Evolutionary conservation across 2,113 vertebrate genomes (phyloP).

Genomic region (Caretta caretta): DNA sequence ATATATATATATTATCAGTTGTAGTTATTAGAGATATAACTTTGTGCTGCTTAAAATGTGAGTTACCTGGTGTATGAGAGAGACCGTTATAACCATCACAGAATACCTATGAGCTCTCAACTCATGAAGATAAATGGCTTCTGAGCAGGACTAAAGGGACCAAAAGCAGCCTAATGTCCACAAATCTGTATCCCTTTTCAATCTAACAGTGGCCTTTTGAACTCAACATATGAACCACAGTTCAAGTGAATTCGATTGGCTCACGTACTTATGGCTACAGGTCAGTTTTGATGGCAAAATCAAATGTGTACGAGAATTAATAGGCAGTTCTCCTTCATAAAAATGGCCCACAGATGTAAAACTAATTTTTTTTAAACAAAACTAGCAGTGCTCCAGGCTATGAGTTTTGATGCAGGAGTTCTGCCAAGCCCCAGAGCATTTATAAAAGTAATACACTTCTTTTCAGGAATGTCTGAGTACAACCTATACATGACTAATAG

Average conservation of each 20-base stretch:
- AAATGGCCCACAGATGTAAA: background rate
- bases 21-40: conserved; percentile 35
- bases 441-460: background rate
- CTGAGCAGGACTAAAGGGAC: background rate
- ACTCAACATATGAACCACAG: background rate
- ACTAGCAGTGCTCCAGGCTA: background rate
- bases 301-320: background rate
- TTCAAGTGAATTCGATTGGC: background rate
- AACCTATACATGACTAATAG: background rate
- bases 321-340: background rate
- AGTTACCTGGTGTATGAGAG: background rate
- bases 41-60: background rate
- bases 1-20: conserved; percentile 18
- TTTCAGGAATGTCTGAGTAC: background rate
- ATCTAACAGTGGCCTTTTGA: background rate
- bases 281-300: rapidly evolving
- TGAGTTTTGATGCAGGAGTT: background rate
- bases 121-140: background rate
- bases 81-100: background rate
- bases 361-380: background rate
- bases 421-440: background rate
- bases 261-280: background rate
- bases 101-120: background rate
- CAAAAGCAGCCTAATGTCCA: background rate
- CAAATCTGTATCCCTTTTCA: background rate